Evolutionary conservation across 2,113 vertebrate genomes (phyloP).

Genomic region (Lichenostomus cassidix): DNA sequence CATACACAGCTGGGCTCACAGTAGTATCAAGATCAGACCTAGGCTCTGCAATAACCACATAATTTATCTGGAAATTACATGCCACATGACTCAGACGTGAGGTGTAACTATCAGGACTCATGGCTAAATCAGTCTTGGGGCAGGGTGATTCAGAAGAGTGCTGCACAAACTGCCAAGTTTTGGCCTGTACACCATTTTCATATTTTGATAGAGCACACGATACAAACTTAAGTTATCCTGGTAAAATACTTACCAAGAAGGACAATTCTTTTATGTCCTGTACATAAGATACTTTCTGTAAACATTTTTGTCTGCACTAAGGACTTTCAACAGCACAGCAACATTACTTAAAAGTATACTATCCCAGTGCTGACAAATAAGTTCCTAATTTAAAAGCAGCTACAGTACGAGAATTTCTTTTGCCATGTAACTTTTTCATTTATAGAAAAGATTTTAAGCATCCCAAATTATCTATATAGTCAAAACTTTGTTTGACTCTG

Average conservation of each 20-base stretch:
- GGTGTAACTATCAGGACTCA: neutral
- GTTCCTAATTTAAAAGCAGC: neutral
- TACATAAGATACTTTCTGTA: neutral
- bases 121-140: neutral
- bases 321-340: neutral
- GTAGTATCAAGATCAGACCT: neutral
- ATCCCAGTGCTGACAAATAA: neutral
- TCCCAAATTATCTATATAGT: neutral
- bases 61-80: neutral
- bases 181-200: neutral
- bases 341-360: neutral
- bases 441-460: neutral
- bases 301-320: neutral
- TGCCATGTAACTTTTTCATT: neutral
- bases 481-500: neutral
- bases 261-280: neutral
- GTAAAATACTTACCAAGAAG: neutral
- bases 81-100: neutral
- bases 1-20: fast-evolving
- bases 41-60: neutral
- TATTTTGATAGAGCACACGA: neutral
- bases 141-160: neutral
- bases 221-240: neutral
- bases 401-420: neutral
- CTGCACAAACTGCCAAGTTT: neutral